A percentile compares a stretch with the other conserved stretches of the same genome.
Evolutionary conservation across 1,140 invertebrate genomes (phyloP).

Genomic region (Cydia fagiglandana): DNA sequence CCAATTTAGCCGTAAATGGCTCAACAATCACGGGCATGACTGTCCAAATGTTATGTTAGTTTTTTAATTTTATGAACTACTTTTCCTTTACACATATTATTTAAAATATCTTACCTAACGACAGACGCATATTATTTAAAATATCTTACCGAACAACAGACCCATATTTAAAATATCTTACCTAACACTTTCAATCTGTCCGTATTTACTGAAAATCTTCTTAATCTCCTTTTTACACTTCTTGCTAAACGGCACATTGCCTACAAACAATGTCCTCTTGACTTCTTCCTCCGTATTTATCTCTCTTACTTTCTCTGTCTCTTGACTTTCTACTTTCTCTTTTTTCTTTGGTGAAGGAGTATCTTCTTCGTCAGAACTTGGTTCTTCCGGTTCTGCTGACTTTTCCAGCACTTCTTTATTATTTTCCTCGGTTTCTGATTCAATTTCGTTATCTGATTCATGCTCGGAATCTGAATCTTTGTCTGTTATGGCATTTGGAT

Average conservation of each 20-base stretch:
- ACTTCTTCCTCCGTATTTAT: slow-evolving; percentile 52
- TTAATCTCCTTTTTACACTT: slow-evolving; percentile 77
- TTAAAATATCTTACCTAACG: slow-evolving; percentile 69
- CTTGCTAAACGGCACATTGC: slow-evolving; percentile 82
- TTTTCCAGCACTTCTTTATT: slow-evolving; percentile 59
- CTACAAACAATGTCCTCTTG: slow-evolving; percentile 83
- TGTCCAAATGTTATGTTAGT: no score
- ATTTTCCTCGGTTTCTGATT: slow-evolving; percentile 65
- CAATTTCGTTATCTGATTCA: slow-evolving; percentile 70
- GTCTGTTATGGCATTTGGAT: slow-evolving; percentile 68
- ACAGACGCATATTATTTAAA: no score
- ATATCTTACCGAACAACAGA: slow-evolving; percentile 74
- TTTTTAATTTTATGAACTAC: no score
- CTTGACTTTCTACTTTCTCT: slow-evolving; percentile 38
- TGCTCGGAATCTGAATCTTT: slow-evolving; percentile 71
- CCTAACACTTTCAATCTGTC: slow-evolving; percentile 82
- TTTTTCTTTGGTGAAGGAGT: slow-evolving; percentile 33
- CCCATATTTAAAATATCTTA: slow-evolving; percentile 43
- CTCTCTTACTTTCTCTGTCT: slow-evolving; percentile 36
- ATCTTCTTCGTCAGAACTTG: slow-evolving; percentile 60
- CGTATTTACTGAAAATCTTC: slow-evolving; percentile 82
- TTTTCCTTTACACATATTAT: no score
- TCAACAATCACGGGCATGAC: no score
- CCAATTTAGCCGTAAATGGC: no score
- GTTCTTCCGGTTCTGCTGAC: slow-evolving; percentile 41